phyloP scores from a whole-genome alignment of 1,140 invertebrate species.

The Drosophila watanabei region DNA sequence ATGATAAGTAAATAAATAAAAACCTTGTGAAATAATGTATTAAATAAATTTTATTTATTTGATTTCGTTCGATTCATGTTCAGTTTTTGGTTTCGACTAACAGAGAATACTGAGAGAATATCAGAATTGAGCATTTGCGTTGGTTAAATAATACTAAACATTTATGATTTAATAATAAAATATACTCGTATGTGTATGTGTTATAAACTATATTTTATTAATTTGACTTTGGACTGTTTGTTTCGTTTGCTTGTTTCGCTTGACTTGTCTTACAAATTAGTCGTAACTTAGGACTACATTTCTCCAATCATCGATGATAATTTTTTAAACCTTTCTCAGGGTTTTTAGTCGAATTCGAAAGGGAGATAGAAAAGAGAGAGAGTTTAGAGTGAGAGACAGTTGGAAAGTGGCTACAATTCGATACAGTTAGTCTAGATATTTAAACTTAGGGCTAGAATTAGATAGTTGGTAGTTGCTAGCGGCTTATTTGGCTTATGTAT shows the following conservation, averaged over 20 bases:
- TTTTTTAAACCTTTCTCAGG: conserved; percentile 81
- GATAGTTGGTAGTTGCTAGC: conserved; percentile 32
- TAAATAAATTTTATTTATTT: conserved; percentile 61
- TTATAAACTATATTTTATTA: conserved; percentile 68
- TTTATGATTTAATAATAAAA: conserved; percentile 41
- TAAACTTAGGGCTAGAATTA: conserved; percentile 68
- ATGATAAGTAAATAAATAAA: conserved; percentile 24
- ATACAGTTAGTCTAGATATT: conserved; percentile 33
- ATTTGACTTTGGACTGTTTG: conserved; percentile 77
- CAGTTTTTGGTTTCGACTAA: conserved; percentile 49
- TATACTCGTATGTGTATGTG: conserved; percentile 28
- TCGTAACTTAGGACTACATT: conserved; percentile 38
- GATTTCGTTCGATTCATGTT: conserved; percentile 32
- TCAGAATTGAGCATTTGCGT: conserved; percentile 16
- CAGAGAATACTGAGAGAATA: conserved; percentile 26
- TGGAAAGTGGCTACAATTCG: conserved; percentile 31
- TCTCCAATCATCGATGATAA: conserved; percentile 47
- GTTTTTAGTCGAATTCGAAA: conserved; percentile 60
- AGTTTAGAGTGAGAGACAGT: conserved; percentile 20
- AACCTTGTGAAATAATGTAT: conserved; percentile 23
- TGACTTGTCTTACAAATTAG: conserved; percentile 66
- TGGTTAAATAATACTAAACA: conserved; percentile 55
- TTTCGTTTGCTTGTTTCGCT: conserved; percentile 49
- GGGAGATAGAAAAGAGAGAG: background rate
- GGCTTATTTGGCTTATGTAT: conserved; percentile 76